Percentiles rank a stretch among this genome's conserved stretches.
Evolutionary conservation across 2,113 vertebrate species (phyloP).

Genomic region (Rhinopithecus roxellana): DNA sequence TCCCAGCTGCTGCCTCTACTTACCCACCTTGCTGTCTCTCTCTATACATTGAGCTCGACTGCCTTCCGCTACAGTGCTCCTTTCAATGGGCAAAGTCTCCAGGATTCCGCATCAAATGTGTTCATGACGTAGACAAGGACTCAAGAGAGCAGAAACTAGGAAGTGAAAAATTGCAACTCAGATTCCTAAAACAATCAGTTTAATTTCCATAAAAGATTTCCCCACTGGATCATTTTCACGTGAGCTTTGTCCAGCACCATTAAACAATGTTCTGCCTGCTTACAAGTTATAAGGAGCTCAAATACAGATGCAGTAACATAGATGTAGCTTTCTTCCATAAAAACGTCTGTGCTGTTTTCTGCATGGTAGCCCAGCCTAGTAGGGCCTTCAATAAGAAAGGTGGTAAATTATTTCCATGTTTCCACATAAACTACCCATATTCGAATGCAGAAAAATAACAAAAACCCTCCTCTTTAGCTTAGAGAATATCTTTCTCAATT

Average conservation of each 20-base stretch:
- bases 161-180: not conserved
- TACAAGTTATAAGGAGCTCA: not conserved
- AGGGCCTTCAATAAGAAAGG: not conserved
- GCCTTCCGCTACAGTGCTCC: not conserved
- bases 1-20: not conserved
- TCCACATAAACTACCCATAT: not conserved
- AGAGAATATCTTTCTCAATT: not conserved
- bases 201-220: not conserved
- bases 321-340: not conserved
- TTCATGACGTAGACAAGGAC: not conserved
- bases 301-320: not conserved
- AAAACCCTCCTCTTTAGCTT: not conserved
- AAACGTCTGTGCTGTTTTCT: not conserved
- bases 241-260: not conserved
- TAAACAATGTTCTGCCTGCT: conserved; percentile 39
- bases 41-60: not conserved
- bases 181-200: conserved; percentile 50
- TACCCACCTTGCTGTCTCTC: not conserved
- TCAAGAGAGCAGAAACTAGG: conserved; percentile 3
- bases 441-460: not conserved
- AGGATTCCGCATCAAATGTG: not conserved
- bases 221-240: conserved; percentile 19
- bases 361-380: not conserved
- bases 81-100: not conserved
- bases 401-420: not conserved